Percentiles rank a stretch among this genome's conserved stretches.
Conservation (phyloP, 2,888 invertebrate genomes). For the Stictocephala bisonia region DNA sequence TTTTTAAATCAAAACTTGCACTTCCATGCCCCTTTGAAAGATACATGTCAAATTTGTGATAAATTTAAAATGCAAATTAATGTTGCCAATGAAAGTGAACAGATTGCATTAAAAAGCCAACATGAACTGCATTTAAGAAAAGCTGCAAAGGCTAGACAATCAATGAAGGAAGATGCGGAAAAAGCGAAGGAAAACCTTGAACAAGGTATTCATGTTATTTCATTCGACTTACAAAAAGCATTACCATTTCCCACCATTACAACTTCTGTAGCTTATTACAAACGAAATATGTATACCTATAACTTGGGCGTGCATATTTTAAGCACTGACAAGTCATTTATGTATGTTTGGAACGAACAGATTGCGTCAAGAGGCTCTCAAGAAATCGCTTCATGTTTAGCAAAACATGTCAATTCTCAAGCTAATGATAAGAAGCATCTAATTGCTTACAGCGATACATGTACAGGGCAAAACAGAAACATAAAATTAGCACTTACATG, state of each 20-base stretch:
- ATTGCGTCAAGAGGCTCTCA: slow-evolving; percentile 31
- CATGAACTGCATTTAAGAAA: no score
- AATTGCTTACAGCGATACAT: slow-evolving; percentile 33
- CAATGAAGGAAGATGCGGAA: no score
- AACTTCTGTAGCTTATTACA: slow-evolving; percentile 38
- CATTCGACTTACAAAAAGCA: slow-evolving; percentile 45
- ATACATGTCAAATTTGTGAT: no score
- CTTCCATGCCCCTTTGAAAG: no score
- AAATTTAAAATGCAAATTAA: no score
- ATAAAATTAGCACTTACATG: slow-evolving; percentile 32
- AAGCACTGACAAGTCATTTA: not conserved
- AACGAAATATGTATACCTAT: slow-evolving; percentile 42
- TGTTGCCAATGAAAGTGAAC: no score
- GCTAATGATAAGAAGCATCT: slow-evolving; percentile 22
- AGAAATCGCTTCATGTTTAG: slow-evolving; percentile 29
- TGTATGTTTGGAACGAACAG: slow-evolving; percentile 37
- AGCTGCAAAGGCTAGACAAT: no score
- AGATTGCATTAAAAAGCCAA: no score
- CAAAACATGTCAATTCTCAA: not conserved
- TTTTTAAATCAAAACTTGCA: no score
- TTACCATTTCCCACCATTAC: slow-evolving; percentile 28
- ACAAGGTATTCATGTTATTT: slow-evolving; percentile 30
- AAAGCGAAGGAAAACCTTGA: slow-evolving; percentile 4
- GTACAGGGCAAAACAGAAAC: slow-evolving; percentile 27
- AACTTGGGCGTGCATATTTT: slow-evolving; percentile 38